These are phyloP conservation scores for Hoplodrina ambigua DNA, from an alignment of 2,888 invertebrate genomes.

Conservation along the genomic window DNA sequence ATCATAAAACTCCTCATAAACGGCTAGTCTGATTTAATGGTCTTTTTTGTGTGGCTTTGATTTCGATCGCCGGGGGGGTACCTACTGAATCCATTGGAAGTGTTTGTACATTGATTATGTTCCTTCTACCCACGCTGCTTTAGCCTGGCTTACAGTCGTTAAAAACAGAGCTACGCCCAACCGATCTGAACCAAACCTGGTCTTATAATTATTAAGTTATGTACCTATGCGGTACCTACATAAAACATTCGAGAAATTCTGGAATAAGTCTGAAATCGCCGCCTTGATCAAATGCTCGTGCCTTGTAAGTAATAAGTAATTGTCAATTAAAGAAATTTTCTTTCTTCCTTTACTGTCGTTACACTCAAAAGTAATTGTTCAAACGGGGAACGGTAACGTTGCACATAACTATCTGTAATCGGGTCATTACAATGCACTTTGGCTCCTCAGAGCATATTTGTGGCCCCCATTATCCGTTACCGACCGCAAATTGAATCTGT, in stretches of 20 bases:
- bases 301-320: neutral
- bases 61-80: too few relatives aligned
- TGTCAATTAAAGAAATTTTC: neutral
- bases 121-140: neutral
- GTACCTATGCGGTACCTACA: too few relatives aligned
- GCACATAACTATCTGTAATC: constrained; percentile 65
- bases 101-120: too few relatives aligned
- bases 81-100: neutral
- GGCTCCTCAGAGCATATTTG: constrained; percentile 70
- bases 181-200: neutral
- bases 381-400: constrained; percentile 29
- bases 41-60: too few relatives aligned
- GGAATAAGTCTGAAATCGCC: too few relatives aligned
- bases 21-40: too few relatives aligned
- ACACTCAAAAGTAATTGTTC: constrained; percentile 41
- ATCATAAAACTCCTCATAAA: too few relatives aligned
- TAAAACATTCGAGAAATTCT: too few relatives aligned
- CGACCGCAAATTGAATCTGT: constrained; percentile 77
- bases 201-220: too few relatives aligned
- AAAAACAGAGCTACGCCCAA: neutral
- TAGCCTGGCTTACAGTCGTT: neutral
- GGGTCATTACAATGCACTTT: constrained; percentile 69
- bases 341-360: constrained; percentile 1
- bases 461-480: constrained; percentile 71
- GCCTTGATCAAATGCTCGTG: too few relatives aligned